Percentiles rank a stretch among this genome's conserved stretches.
Evolutionary conservation across 2,888 invertebrate genomes (phyloP).

Genomic region (Hypena proboscidalis): DNA sequence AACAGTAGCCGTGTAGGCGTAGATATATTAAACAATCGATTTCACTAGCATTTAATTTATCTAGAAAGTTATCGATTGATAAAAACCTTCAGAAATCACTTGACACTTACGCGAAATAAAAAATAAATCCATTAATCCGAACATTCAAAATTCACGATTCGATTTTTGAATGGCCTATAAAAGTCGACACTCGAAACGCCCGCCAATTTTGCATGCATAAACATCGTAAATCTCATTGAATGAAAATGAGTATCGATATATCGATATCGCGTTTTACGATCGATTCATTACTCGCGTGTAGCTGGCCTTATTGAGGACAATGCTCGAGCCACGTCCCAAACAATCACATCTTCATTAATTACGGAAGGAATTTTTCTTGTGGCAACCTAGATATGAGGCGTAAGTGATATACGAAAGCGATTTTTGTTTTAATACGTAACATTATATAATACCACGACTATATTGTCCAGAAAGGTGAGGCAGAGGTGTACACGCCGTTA

Average conservation of each 20-base stretch:
- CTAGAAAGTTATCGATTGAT: conserved; percentile 36
- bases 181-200: conserved; percentile 74
- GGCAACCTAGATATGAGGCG: conserved; percentile 47
- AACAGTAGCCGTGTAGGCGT: conserved; percentile 15
- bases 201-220: conserved; percentile 76
- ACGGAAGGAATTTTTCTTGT: conserved; percentile 68
- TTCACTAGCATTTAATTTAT: conserved; percentile 29
- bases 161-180: conserved; percentile 77
- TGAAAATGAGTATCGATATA: conserved; percentile 76
- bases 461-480: no score
- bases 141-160: conserved; percentile 56
- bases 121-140: conserved; percentile 64
- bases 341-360: conserved; percentile 81
- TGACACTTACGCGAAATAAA: conserved; percentile 53
- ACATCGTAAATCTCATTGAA: conserved; percentile 80
- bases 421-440: neutral
- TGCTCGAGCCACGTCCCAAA: conserved; percentile 53
- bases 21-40: conserved; percentile 14
- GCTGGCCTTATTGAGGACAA: conserved; percentile 68
- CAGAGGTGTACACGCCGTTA: no score
- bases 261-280: conserved; percentile 71
- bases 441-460: no score
- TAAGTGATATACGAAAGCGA: conserved; percentile 47
- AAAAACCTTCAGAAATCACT: conserved; percentile 43
- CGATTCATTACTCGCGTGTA: conserved; percentile 67